These are phyloP conservation scores for Salvelinus namaycush DNA, from an alignment of 2,113 vertebrate species.

Conservation along the genomic window DNA sequence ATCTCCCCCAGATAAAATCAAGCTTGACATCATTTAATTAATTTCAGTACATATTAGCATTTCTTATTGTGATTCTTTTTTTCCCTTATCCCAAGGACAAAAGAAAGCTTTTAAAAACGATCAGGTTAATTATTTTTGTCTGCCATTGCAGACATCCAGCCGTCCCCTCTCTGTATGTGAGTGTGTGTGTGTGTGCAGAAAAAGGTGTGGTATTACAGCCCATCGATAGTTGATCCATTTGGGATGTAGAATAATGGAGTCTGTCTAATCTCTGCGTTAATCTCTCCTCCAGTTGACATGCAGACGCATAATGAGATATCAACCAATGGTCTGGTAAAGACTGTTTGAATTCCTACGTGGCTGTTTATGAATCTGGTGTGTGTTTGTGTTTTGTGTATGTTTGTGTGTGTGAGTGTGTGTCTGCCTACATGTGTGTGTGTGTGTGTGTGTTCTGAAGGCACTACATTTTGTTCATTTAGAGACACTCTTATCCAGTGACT, in stretches of 20 bases:
- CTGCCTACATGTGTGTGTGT: no score
- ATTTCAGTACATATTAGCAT: constrained; percentile 61
- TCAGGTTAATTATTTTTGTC: not conserved
- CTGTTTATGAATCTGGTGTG: constrained; percentile 8
- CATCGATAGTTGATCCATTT: not conserved
- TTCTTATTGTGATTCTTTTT: constrained; percentile 53
- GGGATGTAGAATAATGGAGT: constrained; percentile 24
- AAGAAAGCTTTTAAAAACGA: constrained; percentile 24
- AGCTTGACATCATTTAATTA: constrained; percentile 78
- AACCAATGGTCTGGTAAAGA: constrained; percentile 15
- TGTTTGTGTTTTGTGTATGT: no score
- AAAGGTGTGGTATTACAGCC: not conserved
- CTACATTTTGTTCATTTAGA: no score
- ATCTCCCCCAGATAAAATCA: constrained; percentile 89
- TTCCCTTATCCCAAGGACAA: constrained; percentile 45
- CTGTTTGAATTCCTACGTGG: not conserved
- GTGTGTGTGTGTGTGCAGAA: not conserved
- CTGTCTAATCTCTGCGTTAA: constrained; percentile 55
- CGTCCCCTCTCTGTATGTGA: no score
- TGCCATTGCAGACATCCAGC: constrained; percentile 9
- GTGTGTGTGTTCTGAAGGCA: no score
- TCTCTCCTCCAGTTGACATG: constrained; percentile 52
- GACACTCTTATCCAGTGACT: no score
- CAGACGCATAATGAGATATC: constrained; percentile 50
- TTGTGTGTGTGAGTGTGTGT: no score